Evolutionary conservation across 2,797 vertebrate genomes (phyloP), one percentile per base, ranked within the genome.

Genomic region (Molossus molossus): DNA sequence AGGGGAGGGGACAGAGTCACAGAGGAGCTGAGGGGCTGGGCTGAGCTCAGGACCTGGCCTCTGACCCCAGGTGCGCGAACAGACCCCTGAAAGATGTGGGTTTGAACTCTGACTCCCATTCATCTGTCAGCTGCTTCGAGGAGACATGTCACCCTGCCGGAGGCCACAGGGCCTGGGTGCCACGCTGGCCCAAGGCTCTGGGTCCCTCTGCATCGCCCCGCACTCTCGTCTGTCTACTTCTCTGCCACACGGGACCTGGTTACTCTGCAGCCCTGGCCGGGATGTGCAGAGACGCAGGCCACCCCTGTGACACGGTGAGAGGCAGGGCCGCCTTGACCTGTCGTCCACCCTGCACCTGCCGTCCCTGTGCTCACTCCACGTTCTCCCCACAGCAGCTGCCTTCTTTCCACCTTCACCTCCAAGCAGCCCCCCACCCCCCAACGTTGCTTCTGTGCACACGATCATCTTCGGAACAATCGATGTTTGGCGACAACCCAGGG

Each of bases 401-500:
- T 80, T 25, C 82, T 50, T 14, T 33, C 79, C 89, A 9, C 53
- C 76, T 86, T 33, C 60, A 33, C 57, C 95, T 55, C 9, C 14
- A 69, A 1, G 17, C 14, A 17, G 84, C 27, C 9, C 11, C 84
- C 80, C 33, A 14, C 27, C 4, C 21, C 57, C 33, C 2, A 3
- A 45, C 40, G 55, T 11, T 33, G 60, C 77, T n/a, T 40, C 89
- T 50, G 3, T 23, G 72, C 87, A 94, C 77, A 40, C 1, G 0
- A 1, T 1, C 91, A 55, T 88, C 93, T 92, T 23, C 8, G 14
- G 96, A 95, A 93, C 53, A 23, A 9, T 97, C 95, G 40, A 69
- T 33, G 3, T n/a, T 12, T 92, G 90, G 97, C 50, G 29, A 17
- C 33, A 4, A 5, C 77, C 70, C 85, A 84, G 13, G n/a, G 79